Evolutionary conservation across 2,113 vertebrate genomes (phyloP).

Genomic region (Ammodytes marinus): DNA sequence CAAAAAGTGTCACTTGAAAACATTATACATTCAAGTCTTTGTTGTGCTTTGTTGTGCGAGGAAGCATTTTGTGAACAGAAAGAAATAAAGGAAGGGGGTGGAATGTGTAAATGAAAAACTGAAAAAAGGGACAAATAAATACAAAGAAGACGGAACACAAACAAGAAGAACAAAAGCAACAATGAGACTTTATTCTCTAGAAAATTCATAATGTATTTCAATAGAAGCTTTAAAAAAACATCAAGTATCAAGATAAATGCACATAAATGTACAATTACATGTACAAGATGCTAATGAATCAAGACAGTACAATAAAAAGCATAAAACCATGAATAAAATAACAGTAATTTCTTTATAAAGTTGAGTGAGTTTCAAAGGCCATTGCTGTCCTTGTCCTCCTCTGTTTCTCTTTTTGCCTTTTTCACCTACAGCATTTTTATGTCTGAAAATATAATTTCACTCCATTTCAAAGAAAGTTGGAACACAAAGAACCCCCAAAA

Average conservation of each 20-base stretch:
- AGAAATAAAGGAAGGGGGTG: no score
- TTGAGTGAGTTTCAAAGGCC: background rate
- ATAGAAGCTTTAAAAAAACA: no score
- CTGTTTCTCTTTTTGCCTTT: background rate
- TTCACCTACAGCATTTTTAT: background rate
- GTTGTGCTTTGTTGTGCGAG: no score
- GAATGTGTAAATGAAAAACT: background rate
- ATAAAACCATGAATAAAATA: background rate
- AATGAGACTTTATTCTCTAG: no score
- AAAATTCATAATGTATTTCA: no score
- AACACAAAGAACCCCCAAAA: background rate
- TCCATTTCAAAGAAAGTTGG: constrained; percentile 1
- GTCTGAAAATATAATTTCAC: constrained; percentile 21
- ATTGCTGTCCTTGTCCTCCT: background rate
- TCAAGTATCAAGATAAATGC: no score
- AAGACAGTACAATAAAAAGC: background rate
- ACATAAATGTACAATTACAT: no score
- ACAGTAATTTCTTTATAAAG: no score
- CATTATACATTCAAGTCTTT: no score
- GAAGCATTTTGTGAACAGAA: no score
- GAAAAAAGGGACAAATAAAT: background rate
- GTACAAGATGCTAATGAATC: background rate
- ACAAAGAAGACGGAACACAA: background rate
- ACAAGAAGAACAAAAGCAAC: background rate
- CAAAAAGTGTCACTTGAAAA: no score